A percentile compares a stretch with the other conserved stretches of the same genome.
These are phyloP conservation scores for Glyphotaelius pellucidus DNA, from an alignment of 2,888 invertebrate genomes.

Conservation along the genomic window DNA sequence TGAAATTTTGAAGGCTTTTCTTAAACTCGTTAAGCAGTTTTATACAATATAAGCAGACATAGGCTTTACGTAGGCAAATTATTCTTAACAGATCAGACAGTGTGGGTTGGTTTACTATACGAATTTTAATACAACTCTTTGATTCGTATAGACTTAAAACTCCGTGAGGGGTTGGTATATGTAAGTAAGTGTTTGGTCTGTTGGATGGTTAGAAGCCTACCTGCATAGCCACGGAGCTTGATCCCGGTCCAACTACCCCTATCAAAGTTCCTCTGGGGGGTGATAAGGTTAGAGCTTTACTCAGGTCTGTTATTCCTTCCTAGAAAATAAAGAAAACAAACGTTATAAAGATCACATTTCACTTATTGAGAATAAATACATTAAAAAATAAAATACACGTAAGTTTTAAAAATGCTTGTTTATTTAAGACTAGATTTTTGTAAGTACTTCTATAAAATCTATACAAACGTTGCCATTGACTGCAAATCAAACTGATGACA, in stretches of 20 bases:
- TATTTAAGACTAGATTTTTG: too few relatives aligned
- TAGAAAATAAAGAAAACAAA: constrained; percentile 4
- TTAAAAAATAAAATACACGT: too few relatives aligned
- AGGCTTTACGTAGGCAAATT: neutral
- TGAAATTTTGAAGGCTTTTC: too few relatives aligned
- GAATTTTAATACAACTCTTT: neutral
- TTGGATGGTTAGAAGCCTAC: constrained; percentile 67
- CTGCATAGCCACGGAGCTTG: constrained; percentile 83
- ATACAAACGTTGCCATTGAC: too few relatives aligned
- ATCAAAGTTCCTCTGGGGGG: constrained; percentile 75
- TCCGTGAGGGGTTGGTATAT: neutral
- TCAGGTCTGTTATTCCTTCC: constrained; percentile 42
- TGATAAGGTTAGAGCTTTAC: neutral
- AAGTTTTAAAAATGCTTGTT: too few relatives aligned
- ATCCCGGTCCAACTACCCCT: constrained; percentile 86
- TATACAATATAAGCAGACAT: too few relatives aligned
- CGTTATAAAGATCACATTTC: neutral
- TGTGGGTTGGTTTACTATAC: neutral
- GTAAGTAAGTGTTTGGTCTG: neutral
- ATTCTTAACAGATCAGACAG: neutral
- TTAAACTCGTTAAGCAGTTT: too few relatives aligned
- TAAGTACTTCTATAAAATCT: too few relatives aligned
- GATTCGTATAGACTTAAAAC: neutral
- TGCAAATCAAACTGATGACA: too few relatives aligned
- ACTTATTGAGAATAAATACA: neutral